phyloP scores from a whole-genome alignment of 2,113 vertebrate genomes.

The Leptocoma aspasia region DNA sequence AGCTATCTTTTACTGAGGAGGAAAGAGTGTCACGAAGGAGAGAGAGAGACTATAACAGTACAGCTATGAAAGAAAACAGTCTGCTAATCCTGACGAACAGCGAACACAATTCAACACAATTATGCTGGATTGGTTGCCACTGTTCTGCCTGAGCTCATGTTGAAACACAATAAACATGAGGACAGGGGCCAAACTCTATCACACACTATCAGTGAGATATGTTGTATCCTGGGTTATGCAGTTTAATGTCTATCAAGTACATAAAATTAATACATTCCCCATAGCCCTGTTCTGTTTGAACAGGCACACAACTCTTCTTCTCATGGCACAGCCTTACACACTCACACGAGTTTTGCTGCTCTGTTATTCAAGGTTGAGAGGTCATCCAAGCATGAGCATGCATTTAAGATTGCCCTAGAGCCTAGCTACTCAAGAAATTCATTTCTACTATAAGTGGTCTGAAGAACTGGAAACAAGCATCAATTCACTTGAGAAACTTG shows the following conservation, averaged over 20 bases:
- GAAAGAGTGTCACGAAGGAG: background rate
- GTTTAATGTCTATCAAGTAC: background rate
- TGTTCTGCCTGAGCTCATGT: background rate
- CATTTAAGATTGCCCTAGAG: background rate
- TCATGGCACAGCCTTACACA: background rate
- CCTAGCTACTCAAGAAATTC: background rate
- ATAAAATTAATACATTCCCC: background rate
- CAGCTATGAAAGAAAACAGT: background rate
- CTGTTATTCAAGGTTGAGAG: background rate
- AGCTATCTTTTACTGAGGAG: background rate
- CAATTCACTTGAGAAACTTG: background rate
- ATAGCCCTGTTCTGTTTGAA: background rate
- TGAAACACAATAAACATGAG: background rate
- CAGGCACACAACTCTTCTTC: background rate
- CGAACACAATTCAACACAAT: background rate
- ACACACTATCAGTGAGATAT: background rate
- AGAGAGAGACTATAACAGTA: background rate
- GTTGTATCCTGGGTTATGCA: background rate
- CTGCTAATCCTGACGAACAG: background rate
- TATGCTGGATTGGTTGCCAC: background rate
- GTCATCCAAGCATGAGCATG: background rate
- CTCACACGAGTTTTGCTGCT: background rate
- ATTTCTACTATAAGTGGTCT: background rate
- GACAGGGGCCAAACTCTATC: background rate
- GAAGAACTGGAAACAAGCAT: background rate